These are phyloP conservation scores for Nipponia nippon DNA, from an alignment of 2,113 vertebrate species.

Conservation along the genomic window DNA sequence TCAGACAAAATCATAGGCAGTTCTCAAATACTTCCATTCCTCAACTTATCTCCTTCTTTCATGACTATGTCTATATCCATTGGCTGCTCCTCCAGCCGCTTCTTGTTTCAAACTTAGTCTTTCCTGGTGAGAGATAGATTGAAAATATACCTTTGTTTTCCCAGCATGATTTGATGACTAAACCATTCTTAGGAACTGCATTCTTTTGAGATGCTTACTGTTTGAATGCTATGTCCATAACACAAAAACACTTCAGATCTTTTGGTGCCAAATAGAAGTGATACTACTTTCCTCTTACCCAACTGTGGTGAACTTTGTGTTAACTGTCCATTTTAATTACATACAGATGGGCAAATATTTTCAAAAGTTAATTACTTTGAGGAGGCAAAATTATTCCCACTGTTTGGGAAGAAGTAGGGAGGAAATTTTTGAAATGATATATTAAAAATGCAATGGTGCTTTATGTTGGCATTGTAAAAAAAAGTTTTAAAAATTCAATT, in stretches of 20 bases:
- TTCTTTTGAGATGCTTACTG: neutral
- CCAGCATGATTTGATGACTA: neutral
- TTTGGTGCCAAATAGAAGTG: neutral
- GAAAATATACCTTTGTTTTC: neutral
- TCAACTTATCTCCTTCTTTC: neutral
- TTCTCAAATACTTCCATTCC: neutral
- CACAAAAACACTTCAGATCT: neutral
- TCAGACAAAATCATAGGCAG: neutral
- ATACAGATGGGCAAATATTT: neutral
- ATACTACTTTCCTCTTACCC: neutral
- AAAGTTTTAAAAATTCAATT: neutral
- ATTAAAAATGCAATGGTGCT: accelerated
- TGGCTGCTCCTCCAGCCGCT: accelerated
- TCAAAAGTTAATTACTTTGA: neutral
- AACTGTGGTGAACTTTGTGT: neutral
- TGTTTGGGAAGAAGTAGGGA: neutral
- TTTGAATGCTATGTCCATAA: neutral
- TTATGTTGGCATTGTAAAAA: neutral
- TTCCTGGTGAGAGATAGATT: neutral
- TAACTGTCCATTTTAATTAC: neutral
- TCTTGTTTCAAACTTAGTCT: neutral
- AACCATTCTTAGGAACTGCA: neutral
- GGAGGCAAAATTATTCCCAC: neutral
- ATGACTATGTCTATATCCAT: neutral
- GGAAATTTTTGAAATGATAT: neutral